A percentile compares a stretch with the other conserved stretches of the same genome.
phyloP scores from a whole-genome alignment of 2,113 vertebrate species.

The Poeciliopsis prolifica region DNA sequence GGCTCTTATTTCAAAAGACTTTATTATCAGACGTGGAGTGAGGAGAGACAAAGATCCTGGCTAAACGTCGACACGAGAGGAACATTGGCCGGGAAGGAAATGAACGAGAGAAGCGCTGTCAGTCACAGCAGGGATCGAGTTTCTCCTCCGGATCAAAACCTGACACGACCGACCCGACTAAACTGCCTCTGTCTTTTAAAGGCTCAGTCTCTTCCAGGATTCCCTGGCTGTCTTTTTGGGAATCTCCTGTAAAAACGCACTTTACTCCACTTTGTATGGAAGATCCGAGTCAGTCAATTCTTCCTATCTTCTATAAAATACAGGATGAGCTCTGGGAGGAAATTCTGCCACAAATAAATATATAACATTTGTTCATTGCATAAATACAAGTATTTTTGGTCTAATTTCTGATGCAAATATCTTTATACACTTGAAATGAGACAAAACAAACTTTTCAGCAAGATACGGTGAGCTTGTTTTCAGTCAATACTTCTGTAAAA shows the following conservation, averaged over 20 bases:
- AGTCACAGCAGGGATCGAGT: constrained; percentile 64
- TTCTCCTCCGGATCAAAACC: constrained; percentile 56
- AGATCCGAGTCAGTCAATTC: not conserved
- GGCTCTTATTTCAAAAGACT: constrained; percentile 58
- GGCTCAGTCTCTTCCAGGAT: constrained; percentile 11
- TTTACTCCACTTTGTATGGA: constrained; percentile 1
- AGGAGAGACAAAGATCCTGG: constrained; percentile 59
- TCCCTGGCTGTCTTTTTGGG: not conserved
- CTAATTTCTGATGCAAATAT: too few species aligned
- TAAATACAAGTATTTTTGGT: too few species aligned
- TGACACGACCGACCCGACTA: constrained; percentile 7
- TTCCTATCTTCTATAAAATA: not conserved
- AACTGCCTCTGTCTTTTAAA: constrained; percentile 8
- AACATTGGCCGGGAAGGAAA: constrained; percentile 50
- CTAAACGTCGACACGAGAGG: constrained; percentile 46
- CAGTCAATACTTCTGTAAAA: too few species aligned
- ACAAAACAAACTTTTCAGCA: too few species aligned
- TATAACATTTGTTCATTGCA: too few species aligned
- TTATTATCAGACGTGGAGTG: constrained; percentile 51
- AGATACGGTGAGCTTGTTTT: too few species aligned
- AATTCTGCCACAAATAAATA: not conserved
- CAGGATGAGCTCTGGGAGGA: not conserved
- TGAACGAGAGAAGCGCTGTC: constrained; percentile 47
- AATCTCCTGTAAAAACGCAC: constrained; percentile 14
- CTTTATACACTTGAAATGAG: too few species aligned